A percentile compares a stretch with the other conserved stretches of the same genome.
phyloP scores from a whole-genome alignment of 1,140 invertebrate species.

The Papilio dardanus region DNA sequence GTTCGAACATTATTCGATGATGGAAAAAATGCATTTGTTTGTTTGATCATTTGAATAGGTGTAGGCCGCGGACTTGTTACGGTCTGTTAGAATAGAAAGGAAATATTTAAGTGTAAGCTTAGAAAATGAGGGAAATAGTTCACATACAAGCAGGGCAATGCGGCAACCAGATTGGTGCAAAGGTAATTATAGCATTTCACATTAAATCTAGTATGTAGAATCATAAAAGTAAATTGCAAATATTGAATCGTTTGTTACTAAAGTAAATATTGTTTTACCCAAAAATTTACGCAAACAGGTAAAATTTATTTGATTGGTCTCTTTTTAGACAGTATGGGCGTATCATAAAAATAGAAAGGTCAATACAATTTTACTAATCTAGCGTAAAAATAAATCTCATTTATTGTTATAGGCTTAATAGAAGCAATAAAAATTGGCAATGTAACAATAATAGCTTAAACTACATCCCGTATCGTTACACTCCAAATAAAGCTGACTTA shows the following conservation, averaged over 20 bases:
- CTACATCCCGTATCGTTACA: conserved; percentile 38
- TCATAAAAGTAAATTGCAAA: no score
- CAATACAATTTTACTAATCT: not conserved
- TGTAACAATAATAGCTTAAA: conserved; percentile 34
- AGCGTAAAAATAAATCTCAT: not conserved
- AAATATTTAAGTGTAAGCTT: conserved; percentile 51
- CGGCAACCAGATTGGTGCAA: conserved; percentile 94
- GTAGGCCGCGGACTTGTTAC: conserved; percentile 53
- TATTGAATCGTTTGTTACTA: no score
- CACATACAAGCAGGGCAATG: conserved; percentile 89
- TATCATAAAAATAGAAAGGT: not conserved
- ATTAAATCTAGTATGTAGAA: conserved; percentile 10
- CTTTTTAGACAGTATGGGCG: not conserved
- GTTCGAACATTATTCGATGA: conserved; percentile 41
- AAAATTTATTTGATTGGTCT: no score
- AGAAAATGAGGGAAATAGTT: conserved; percentile 89
- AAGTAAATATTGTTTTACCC: no score
- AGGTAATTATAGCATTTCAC: conserved; percentile 82
- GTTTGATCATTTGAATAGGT: conserved; percentile 61
- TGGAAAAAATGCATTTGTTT: conserved; percentile 60
- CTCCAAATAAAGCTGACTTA: conserved; percentile 45
- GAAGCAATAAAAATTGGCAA: conserved; percentile 30
- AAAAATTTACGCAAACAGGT: no score
- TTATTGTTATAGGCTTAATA: conserved; percentile 23
- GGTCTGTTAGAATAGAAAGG: conserved; percentile 45